Base-by-base conservation (phyloP, 2,797 vertebrate genomes). In the Microcaecilia unicolor region DNA sequence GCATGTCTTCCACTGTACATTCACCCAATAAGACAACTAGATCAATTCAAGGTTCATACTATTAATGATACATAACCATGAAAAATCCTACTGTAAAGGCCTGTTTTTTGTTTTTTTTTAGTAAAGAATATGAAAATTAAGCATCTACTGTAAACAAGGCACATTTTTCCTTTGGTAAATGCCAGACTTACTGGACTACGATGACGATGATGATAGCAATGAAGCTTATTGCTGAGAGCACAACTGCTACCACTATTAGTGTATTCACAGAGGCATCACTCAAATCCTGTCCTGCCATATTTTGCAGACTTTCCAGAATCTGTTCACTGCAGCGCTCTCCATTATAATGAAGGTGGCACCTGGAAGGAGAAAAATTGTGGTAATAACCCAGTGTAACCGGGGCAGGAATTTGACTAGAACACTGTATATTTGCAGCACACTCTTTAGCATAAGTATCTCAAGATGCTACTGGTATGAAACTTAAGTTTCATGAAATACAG, bases 281-380 rank as follows among this genome's bases (percentile, higher is more conserved):
- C 22, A 56, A 44, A 26, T 73, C 53, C 10, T 65, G n/a, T n/a
- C n/a, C n/a, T n/a, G n/a, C n/a, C n/a, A n/a, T 43, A 14, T 41
- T 51, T 14, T 22, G 72, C 6, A 72, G 73, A 13, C 68, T 71
- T 59, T 79, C 81, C 73, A 86, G 76, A 54, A 49, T 72, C 32
- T 73, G 78, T 31, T 70, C 79, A 32, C 70, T 78, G 51, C 84
- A 86, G 12, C 84, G 74, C 37, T 84, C 80, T 17, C 83, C 83
- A 61, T 71, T 83, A 42, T 76, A 86, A 31, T 82, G 61, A 14
- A 61, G 56, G 51, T 74, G 41, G 42, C 84, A 86, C 18, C 84
- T 86, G 52, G 37, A 72, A 51, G 41, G 6, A 47, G 41, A 6
- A 17, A 34, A 6, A 22, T 8, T 7, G 34, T 41, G 41, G 27